These are phyloP conservation scores for Portevinia maculata DNA, from an alignment of 2,888 invertebrate species.

Conservation along the genomic window DNA sequence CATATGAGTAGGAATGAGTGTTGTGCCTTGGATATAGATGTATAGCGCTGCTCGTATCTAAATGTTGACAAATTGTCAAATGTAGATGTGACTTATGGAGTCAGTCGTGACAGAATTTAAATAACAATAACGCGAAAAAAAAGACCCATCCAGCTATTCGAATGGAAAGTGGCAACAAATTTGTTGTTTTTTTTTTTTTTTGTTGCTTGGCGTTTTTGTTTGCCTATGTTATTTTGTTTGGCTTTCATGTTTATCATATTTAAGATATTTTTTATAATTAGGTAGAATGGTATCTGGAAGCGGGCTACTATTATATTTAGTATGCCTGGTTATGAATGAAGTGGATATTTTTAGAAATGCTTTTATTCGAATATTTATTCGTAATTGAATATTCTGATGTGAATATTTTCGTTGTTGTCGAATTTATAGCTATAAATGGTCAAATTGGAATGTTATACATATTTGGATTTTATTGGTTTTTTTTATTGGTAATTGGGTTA, in stretches of 20 bases:
- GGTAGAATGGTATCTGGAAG: background rate
- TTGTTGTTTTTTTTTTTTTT: background rate
- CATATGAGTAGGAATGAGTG: background rate
- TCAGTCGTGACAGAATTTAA: slow-evolving; percentile 13
- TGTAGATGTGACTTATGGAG: slow-evolving; percentile 9
- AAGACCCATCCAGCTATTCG: background rate
- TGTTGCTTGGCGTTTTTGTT: background rate
- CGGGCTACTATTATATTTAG: no score
- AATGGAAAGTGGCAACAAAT: slow-evolving; percentile 7
- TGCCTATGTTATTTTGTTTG: background rate
- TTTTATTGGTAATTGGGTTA: no score
- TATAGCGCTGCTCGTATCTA: background rate
- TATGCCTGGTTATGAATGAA: no score
- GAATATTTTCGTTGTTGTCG: no score
- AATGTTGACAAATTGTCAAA: slow-evolving; percentile 25
- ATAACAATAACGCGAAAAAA: slow-evolving; percentile 1
- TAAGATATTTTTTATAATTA: no score
- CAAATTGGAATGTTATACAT: no score
- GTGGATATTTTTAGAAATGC: no score
- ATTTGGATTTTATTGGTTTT: no score
- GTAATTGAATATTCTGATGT: no score
- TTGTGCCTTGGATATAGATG: background rate
- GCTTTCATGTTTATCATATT: background rate
- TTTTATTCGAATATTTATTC: no score
- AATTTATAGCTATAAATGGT: no score